phyloP scores from a whole-genome alignment of 2,888 invertebrate species.

The Drosophila colorata region DNA sequence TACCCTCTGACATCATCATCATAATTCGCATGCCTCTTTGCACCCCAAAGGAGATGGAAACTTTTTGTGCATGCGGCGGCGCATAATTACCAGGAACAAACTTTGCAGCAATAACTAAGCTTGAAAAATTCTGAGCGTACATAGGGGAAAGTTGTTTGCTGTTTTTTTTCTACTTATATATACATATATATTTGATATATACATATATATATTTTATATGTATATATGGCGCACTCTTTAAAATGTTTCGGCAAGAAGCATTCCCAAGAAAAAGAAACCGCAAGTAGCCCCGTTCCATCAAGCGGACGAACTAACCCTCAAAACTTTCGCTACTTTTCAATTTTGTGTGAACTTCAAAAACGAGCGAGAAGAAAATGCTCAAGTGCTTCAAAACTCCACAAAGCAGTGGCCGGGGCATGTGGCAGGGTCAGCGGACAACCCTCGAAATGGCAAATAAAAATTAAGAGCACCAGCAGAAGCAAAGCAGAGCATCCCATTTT shows the following conservation, averaged over 20 bases:
- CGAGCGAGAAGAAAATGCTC: constrained; percentile 19
- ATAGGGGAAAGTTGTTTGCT: constrained; percentile 30
- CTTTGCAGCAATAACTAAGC: constrained; percentile 58
- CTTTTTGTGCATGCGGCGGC: constrained; percentile 67
- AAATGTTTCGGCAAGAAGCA: constrained; percentile 41
- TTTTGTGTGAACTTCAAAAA: constrained; percentile 52
- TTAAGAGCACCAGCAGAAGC: constrained; percentile 39
- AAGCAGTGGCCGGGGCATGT: constrained; percentile 2
- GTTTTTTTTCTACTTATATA: constrained; percentile 13
- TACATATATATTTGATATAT: not conserved
- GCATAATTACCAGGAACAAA: constrained; percentile 74
- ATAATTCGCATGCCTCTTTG: constrained; percentile 70
- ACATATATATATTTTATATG: not conserved
- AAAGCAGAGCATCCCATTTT: constrained; percentile 57
- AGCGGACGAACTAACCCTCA: constrained; percentile 57
- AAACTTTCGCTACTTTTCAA: constrained; percentile 77
- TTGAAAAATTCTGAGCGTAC: constrained; percentile 57
- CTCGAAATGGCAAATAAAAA: constrained; percentile 58
- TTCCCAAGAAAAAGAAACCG: constrained; percentile 46
- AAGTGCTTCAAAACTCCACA: constrained; percentile 17
- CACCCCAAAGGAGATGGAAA: constrained; percentile 55
- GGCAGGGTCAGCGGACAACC: constrained; percentile 53
- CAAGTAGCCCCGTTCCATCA: constrained; percentile 31
- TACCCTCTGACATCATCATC: constrained; percentile 27
- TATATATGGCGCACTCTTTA: constrained; percentile 16